A percentile compares a stretch with the other conserved stretches of the same genome.
phyloP scores from a whole-genome alignment of 1,140 invertebrate species.

The Saccostrea glomerata region DNA sequence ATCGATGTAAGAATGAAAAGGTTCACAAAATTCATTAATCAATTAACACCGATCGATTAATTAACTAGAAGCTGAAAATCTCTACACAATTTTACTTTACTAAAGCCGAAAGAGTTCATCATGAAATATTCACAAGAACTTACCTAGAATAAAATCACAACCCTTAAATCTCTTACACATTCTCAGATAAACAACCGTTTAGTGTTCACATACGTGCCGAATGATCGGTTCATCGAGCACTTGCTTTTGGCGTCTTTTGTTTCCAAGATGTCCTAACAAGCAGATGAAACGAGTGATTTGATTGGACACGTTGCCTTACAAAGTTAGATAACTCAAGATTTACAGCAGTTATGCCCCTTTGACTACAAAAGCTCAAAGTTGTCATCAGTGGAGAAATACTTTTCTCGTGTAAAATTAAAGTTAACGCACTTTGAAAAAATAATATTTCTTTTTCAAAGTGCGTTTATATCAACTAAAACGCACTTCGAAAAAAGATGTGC shows the following conservation, averaged over 20 bases:
- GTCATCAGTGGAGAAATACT: no score
- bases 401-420: no score
- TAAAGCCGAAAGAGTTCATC: no score
- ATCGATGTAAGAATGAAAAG: no score
- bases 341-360: not conserved
- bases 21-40: no score
- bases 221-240: not conserved
- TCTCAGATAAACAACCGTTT: not conserved
- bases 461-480: no score
- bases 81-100: no score
- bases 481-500: no score
- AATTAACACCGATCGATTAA: no score
- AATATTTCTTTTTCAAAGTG: no score
- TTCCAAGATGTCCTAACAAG: slow-evolving; percentile 23
- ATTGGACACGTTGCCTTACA: not conserved
- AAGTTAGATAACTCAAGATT: not conserved
- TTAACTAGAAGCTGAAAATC: no score
- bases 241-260: slow-evolving; percentile 21
- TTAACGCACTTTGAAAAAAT: no score
- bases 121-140: not conserved
- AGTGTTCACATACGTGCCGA: not conserved
- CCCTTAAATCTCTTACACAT: not conserved
- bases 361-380: not conserved
- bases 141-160: not conserved
- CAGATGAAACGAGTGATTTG: slow-evolving; percentile 1